These are phyloP conservation scores for Xenopus tropicalis DNA, from an alignment of 2,113 vertebrate species.

Conservation along the genomic window DNA sequence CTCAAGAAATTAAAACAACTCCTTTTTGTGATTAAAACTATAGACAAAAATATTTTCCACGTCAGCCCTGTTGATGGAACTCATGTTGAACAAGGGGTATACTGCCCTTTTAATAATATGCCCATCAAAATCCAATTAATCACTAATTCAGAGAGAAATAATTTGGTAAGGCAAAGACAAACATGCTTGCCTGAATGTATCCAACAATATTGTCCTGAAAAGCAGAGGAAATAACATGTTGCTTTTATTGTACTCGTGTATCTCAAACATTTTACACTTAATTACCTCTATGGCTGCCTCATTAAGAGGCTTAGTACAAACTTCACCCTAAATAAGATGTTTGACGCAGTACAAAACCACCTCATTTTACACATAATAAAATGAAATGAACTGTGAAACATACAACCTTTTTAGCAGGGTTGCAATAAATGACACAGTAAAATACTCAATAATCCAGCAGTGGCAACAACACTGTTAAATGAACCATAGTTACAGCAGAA, in stretches of 20 bases:
- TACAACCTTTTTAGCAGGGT: slow-evolving; percentile 8
- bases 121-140: too few relatives aligned
- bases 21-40: too few relatives aligned
- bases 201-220: too few relatives aligned
- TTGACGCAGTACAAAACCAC: slow-evolving; percentile 5
- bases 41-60: too few relatives aligned
- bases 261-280: slow-evolving; percentile 25
- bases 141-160: too few relatives aligned
- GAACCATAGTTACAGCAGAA: neutral
- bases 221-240: too few relatives aligned
- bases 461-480: slow-evolving; percentile 22
- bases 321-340: slow-evolving; percentile 23
- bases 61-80: too few relatives aligned
- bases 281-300: slow-evolving; percentile 29
- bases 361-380: slow-evolving; percentile 29
- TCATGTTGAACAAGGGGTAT: too few relatives aligned
- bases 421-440: slow-evolving; percentile 30
- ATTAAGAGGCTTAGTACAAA: slow-evolving; percentile 28
- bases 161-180: too few relatives aligned
- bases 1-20: too few relatives aligned
- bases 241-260: neutral
- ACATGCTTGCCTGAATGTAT: too few relatives aligned
- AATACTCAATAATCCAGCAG: slow-evolving; percentile 24
- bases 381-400: slow-evolving; percentile 30
- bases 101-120: too few relatives aligned